These are phyloP conservation scores for Diorhabda elongata DNA, from an alignment of 1,140 invertebrate genomes.

Conservation along the genomic window DNA sequence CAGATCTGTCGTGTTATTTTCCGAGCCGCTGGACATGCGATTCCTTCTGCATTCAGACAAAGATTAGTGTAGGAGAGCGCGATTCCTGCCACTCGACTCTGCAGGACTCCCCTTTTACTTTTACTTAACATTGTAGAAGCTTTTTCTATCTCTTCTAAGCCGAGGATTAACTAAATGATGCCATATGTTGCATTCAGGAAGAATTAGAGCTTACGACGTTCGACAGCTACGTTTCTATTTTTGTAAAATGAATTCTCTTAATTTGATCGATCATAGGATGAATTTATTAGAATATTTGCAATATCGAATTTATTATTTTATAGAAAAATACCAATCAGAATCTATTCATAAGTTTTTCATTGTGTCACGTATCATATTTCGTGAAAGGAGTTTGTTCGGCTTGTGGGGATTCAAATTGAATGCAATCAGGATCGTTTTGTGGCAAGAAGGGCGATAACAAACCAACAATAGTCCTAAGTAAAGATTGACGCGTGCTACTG, in stretches of 20 bases:
- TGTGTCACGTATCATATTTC: too few relatives aligned
- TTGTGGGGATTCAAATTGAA: slow-evolving; percentile 14
- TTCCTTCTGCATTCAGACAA: slow-evolving; percentile 38
- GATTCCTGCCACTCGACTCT: slow-evolving; percentile 40
- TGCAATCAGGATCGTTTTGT: slow-evolving; percentile 26
- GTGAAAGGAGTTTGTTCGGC: background rate
- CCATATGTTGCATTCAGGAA: slow-evolving; percentile 15
- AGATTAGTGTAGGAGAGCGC: slow-evolving; percentile 39
- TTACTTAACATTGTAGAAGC: slow-evolving; percentile 8
- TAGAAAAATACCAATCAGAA: too few relatives aligned
- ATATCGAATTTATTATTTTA: too few relatives aligned
- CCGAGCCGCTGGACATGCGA: slow-evolving; percentile 39
- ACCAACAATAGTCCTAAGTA: slow-evolving; percentile 19
- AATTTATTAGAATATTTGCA: too few relatives aligned
- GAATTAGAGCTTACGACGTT: background rate
- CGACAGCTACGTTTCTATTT: too few relatives aligned
- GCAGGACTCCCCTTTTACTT: slow-evolving; percentile 20
- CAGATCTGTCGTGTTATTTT: slow-evolving; percentile 36
- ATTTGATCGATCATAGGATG: too few relatives aligned
- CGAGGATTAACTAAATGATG: slow-evolving; percentile 18
- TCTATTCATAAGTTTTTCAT: too few relatives aligned
- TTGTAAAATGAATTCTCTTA: too few relatives aligned
- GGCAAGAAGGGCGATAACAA: slow-evolving; percentile 25
- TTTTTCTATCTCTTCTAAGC: slow-evolving; percentile 16
- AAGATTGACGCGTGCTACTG: slow-evolving; percentile 19